A percentile compares a stretch with the other conserved stretches of the same genome.
Evolutionary conservation across 2,797 vertebrate species (phyloP).

Genomic region (Cygnus olor): DNA sequence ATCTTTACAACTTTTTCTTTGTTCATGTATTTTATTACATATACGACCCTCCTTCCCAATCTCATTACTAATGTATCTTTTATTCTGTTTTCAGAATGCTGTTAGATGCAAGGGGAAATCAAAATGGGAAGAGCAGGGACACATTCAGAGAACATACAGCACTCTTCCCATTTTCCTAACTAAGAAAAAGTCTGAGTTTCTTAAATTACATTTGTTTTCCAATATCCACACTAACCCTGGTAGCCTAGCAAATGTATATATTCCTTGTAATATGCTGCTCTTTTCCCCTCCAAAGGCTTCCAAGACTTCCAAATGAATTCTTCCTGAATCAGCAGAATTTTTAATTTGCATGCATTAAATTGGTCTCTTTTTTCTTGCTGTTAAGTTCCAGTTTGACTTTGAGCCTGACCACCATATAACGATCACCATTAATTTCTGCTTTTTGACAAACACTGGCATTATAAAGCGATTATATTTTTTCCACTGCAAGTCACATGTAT

Average conservation of each 20-base stretch:
- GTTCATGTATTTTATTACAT: not conserved
- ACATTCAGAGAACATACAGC: not conserved
- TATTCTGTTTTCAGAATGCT: not conserved
- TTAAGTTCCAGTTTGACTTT: constrained; percentile 33
- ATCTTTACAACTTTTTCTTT: not conserved
- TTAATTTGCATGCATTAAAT: constrained; percentile 10
- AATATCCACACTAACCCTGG: not conserved
- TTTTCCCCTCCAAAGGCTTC: not conserved
- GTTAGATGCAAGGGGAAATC: not conserved
- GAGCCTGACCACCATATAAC: constrained; percentile 40
- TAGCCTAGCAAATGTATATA: not conserved
- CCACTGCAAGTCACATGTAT: not conserved
- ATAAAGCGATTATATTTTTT: constrained; percentile 25
- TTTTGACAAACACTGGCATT: constrained; percentile 31
- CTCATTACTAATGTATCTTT: not conserved
- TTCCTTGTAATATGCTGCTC: not conserved
- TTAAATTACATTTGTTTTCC: not conserved
- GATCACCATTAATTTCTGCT: constrained; percentile 22
- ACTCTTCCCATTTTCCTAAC: not conserved
- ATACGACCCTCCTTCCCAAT: not conserved
- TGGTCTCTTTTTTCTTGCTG: not conserved
- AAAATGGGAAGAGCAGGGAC: not conserved
- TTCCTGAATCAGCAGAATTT: constrained; percentile 14
- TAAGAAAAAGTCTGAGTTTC: not conserved
- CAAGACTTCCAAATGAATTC: not conserved